phyloP scores from a whole-genome alignment of 2,888 invertebrate genomes.

The Siphlonurus alternatus region DNA sequence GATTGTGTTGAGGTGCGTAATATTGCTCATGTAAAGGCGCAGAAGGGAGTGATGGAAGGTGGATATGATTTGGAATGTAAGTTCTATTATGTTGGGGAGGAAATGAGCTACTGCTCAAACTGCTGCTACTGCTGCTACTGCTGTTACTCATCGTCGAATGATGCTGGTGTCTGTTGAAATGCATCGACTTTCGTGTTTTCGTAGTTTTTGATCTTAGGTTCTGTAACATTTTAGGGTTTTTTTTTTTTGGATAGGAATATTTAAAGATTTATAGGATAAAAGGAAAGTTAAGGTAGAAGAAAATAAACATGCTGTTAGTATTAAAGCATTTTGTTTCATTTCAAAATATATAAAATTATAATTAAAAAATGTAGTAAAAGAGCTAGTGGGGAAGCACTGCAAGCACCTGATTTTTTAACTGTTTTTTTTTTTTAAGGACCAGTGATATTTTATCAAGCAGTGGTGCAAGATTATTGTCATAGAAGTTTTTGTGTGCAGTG shows the following conservation, averaged over 20 bases:
- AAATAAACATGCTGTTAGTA: slow-evolving; percentile 1
- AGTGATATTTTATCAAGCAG: too few species aligned
- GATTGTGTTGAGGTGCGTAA: neutral
- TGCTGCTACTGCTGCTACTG: slow-evolving; percentile 16
- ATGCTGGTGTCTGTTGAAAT: slow-evolving; percentile 4
- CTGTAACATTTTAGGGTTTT: neutral
- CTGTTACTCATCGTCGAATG: neutral
- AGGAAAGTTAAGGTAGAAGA: neutral
- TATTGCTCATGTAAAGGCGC: neutral
- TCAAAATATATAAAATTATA: neutral
- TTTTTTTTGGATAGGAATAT: neutral
- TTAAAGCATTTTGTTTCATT: neutral
- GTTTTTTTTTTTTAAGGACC: too few species aligned
- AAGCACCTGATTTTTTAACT: too few species aligned
- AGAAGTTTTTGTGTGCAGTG: too few species aligned
- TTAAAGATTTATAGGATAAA: neutral
- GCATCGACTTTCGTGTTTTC: slow-evolving; percentile 2
- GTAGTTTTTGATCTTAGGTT: slow-evolving; percentile 1
- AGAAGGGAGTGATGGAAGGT: neutral
- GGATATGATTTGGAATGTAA: neutral
- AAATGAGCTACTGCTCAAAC: slow-evolving; percentile 13
- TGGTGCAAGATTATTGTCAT: too few species aligned
- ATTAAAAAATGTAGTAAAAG: neutral
- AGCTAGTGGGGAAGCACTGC: too few species aligned
- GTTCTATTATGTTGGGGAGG: slow-evolving; percentile 8